Evolutionary conservation across 2,888 invertebrate species (phyloP).

Genomic region (Sphaerophoria taeniata): DNA sequence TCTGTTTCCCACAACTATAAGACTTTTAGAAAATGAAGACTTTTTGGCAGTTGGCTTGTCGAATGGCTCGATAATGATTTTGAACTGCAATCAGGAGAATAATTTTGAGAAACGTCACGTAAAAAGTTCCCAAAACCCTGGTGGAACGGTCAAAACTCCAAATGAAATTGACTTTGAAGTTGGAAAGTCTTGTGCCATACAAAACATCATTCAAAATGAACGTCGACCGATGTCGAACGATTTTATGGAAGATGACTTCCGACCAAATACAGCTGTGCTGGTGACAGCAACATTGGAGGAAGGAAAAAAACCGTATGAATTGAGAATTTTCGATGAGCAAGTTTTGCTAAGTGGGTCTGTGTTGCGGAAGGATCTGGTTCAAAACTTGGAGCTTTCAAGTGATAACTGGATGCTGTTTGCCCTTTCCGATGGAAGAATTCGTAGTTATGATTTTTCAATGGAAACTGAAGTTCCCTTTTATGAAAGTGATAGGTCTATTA

Average conservation of each 20-base stretch:
- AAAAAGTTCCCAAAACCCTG: neutral
- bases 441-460: conserved; percentile 79
- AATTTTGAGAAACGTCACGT: neutral
- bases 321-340: conserved; percentile 80
- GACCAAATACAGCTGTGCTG: conserved; percentile 78
- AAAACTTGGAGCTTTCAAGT: conserved; percentile 79
- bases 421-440: conserved; percentile 79
- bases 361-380: conserved; percentile 79
- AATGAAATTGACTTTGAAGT: conserved; percentile 75
- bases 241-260: conserved; percentile 67
- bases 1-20: conserved; percentile 80
- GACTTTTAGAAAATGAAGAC: conserved; percentile 79
- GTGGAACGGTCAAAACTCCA: neutral
- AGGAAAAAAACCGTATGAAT: conserved; percentile 78
- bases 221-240: conserved; percentile 76
- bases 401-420: conserved; percentile 80
- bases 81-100: conserved; percentile 78
- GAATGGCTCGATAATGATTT: conserved; percentile 81
- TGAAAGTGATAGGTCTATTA: neutral
- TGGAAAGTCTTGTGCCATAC: conserved; percentile 82
- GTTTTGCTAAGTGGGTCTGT: conserved; percentile 79
- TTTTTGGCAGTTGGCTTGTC: conserved; percentile 81
- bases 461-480: conserved; percentile 77
- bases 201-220: conserved; percentile 82
- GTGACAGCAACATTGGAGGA: conserved; percentile 74